phyloP scores from a whole-genome alignment of 2,888 invertebrate genomes.

The Cheilosia soror region DNA sequence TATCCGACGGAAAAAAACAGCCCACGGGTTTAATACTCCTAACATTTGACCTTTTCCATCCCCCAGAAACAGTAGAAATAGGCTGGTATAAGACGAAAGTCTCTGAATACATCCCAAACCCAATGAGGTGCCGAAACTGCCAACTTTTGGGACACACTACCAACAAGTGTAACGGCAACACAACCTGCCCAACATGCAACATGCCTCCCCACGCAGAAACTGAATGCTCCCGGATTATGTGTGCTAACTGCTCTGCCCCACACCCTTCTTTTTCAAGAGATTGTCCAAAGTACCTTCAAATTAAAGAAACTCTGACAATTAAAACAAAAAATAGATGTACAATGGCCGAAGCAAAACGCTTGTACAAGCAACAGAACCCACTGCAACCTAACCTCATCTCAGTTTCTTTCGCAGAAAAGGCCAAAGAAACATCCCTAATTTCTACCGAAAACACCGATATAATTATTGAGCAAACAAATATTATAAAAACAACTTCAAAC shows the following conservation, averaged over 20 bases:
- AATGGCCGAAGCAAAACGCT: not conserved
- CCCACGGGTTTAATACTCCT: conserved; percentile 1
- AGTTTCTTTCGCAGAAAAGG: no score
- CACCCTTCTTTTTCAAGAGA: not conserved
- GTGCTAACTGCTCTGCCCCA: not conserved
- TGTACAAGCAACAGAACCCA: not conserved
- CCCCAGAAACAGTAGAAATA: not conserved
- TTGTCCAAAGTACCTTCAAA: not conserved
- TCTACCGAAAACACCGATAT: no score
- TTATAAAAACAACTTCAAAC: no score
- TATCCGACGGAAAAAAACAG: not conserved
- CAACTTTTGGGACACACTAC: not conserved
- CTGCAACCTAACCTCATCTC: no score
- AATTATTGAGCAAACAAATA: no score
- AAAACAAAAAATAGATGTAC: conserved; percentile 7
- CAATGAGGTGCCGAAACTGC: not conserved
- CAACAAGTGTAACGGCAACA: not conserved
- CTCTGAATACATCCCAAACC: no score
- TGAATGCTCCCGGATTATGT: not conserved
- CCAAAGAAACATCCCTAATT: no score
- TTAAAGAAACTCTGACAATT: not conserved
- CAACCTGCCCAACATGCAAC: not conserved
- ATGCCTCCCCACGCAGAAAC: not conserved
- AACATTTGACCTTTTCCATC: not conserved
- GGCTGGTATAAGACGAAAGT: not conserved